phyloP scores from a whole-genome alignment of 2,113 vertebrate species.

The Eurypyga helias region DNA sequence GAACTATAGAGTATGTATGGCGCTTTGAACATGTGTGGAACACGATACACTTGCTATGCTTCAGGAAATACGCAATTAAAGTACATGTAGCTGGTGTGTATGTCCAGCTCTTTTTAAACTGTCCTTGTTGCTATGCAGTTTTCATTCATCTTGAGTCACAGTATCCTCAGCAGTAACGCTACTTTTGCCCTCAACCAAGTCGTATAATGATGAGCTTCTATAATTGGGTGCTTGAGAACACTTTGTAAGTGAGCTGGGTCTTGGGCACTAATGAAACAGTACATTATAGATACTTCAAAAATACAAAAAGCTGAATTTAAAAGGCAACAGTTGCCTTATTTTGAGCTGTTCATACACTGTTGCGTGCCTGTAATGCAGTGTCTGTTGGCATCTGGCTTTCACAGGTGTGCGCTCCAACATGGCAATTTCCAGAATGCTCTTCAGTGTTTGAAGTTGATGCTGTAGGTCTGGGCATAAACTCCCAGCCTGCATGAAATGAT shows the following conservation, averaged over 20 bases:
- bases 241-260: not conserved
- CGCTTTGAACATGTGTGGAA: not conserved
- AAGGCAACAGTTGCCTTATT: not conserved
- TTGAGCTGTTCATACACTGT: not conserved
- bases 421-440: not conserved
- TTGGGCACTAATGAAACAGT: not conserved
- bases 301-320: not conserved
- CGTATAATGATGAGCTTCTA: not conserved
- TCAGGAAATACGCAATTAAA: not conserved
- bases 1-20: rapidly evolving
- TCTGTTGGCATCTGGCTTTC: not conserved
- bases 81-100: not conserved
- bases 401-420: not conserved
- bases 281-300: not conserved
- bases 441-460: not conserved
- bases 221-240: not conserved
- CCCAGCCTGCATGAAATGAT: not conserved
- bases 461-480: not conserved
- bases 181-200: not conserved
- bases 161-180: not conserved
- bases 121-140: not conserved
- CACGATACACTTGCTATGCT: not conserved
- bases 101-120: not conserved
- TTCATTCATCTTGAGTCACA: not conserved
- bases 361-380: not conserved